These are phyloP conservation scores for Aradus depressus DNA, from an alignment of 2,888 invertebrate genomes.

Conservation along the genomic window DNA sequence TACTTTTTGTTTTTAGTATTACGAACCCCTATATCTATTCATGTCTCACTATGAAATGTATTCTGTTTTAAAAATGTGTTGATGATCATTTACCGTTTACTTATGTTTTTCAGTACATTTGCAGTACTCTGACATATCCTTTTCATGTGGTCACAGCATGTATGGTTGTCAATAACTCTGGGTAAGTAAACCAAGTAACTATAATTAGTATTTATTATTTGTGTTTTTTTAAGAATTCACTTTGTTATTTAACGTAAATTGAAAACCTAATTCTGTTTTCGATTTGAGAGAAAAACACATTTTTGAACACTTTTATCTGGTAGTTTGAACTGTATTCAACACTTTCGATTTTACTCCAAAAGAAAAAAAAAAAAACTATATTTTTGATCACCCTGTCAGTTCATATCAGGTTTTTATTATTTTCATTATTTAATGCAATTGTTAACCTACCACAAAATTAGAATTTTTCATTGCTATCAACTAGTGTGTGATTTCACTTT, in stretches of 20 bases:
- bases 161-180: conserved; percentile 74
- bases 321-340: neutral
- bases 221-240: neutral
- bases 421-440: neutral
- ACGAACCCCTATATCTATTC: neutral
- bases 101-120: conserved; percentile 49
- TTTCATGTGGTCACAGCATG: conserved; percentile 83
- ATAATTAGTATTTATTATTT: neutral
- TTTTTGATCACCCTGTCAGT: too few relatives aligned
- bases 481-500: too few relatives aligned
- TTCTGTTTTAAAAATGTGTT: neutral
- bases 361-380: neutral
- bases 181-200: conserved; percentile 38
- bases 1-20: neutral
- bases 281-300: neutral
- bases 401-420: neutral
- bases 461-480: neutral
- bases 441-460: neutral
- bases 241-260: too few relatives aligned
- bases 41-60: neutral
- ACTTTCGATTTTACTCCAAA: neutral
- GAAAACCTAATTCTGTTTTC: too few relatives aligned
- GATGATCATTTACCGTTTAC: neutral
- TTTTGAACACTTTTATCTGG: neutral
- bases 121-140: conserved; percentile 81